These are phyloP conservation scores for Rhea pennata DNA, from an alignment of 2,113 vertebrate genomes.

Conservation along the genomic window DNA sequence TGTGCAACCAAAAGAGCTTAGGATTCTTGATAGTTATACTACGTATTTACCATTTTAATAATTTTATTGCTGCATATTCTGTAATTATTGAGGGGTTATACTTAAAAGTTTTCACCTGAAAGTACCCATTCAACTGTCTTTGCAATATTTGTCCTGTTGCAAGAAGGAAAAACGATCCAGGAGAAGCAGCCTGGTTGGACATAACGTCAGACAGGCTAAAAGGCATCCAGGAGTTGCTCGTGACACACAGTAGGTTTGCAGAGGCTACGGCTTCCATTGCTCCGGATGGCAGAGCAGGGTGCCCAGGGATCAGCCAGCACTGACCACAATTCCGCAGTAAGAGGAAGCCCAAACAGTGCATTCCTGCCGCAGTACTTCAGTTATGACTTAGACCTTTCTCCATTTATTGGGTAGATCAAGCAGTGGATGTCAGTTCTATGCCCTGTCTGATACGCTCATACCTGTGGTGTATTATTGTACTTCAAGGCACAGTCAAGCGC, in stretches of 20 bases:
- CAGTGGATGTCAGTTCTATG: neutral
- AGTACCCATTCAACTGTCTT: neutral
- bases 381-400: neutral
- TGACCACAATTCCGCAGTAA: neutral
- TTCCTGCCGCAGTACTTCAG: neutral
- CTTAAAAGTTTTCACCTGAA: neutral
- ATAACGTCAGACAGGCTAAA: neutral
- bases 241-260: neutral
- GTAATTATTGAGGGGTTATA: neutral
- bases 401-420: neutral
- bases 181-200: neutral
- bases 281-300: neutral
- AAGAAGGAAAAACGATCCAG: neutral
- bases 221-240: fast-evolving
- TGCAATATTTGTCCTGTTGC: neutral
- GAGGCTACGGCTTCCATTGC: neutral
- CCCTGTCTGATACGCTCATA: neutral
- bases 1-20: neutral
- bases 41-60: neutral
- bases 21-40: neutral
- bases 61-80: neutral
- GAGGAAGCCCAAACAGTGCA: neutral
- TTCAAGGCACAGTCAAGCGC: neutral
- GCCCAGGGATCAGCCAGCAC: neutral
- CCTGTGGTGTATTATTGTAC: neutral